Conservation (phyloP, 2,888 invertebrate genomes). For the Strigamia maritima region DNA sequence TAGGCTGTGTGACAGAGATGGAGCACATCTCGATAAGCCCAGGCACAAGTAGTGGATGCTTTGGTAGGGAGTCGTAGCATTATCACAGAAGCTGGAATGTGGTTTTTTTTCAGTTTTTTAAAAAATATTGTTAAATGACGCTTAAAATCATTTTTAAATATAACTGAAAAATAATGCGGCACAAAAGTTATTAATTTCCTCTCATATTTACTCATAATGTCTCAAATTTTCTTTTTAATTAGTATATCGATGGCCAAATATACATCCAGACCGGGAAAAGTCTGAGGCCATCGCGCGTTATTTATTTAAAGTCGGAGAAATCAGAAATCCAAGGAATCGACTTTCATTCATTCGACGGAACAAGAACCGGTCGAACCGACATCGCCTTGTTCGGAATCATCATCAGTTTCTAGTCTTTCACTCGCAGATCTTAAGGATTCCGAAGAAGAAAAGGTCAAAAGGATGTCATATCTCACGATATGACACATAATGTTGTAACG, state of each 20-base stretch:
- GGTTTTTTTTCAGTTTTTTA: too few species aligned
- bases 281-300: slow-evolving; percentile 56
- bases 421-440: slow-evolving; percentile 37
- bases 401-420: slow-evolving; percentile 41
- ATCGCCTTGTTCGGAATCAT: slow-evolving; percentile 37
- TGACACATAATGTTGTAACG: too few species aligned
- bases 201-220: too few species aligned
- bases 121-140: too few species aligned
- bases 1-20: too few species aligned
- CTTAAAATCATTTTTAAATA: too few species aligned
- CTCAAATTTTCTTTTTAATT: slow-evolving; percentile 46
- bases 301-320: slow-evolving; percentile 35
- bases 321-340: not conserved
- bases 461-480: not conserved
- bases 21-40: too few species aligned
- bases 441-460: slow-evolving; percentile 40
- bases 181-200: too few species aligned
- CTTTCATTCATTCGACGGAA: not conserved
- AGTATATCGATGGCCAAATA: slow-evolving; percentile 74
- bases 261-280: slow-evolving; percentile 69
- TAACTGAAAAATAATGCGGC: too few species aligned
- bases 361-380: slow-evolving; percentile 18
- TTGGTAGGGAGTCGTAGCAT: too few species aligned
- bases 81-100: too few species aligned
- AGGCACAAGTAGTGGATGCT: too few species aligned